Base-by-base conservation (phyloP, 2,797 vertebrate species). In the Fundulus diaphanus region DNA sequence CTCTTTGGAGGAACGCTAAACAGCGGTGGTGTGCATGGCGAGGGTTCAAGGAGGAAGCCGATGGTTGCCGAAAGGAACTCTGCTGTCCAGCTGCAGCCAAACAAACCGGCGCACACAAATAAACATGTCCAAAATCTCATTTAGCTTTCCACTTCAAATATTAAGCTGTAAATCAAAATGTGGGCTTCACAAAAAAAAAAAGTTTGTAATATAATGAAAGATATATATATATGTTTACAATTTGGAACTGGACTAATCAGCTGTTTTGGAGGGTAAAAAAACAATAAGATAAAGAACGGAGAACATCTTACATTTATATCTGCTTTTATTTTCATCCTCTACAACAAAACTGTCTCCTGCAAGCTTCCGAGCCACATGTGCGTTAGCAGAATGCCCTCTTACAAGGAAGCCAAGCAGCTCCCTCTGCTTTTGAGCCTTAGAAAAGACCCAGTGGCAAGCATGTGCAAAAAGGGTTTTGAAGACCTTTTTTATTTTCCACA, bases 391-490 rank as follows among this genome's bases (percentile, higher is more conserved):
- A 66, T 13, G 0, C n/a, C 24, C 5, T 42, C 63, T n/a, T 22
- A n/a, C 24, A 66, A n/a, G 15, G 12, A 66, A 6, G 35, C 63
- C 37, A 66, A 42, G 24, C 42, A 15, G 5, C 63, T 27, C n/a
- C 35, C 37, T 27, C 22, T n/a, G 2, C 24, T 66, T 66, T 65
- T 66, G 24, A 42, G 24, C 13, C 24, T 27, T 66, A 42, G 63
- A 66, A 66, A 66, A 42, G 13, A 15, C 12, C 22, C 24, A 40
- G 24, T n/a, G 12, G 37, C 18, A 66, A 66, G 3, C 37, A 65
- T 65, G 63, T 66, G 37, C 37, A 27, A 66, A 66, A 66, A 66
- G 63, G 63, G 35, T 66, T 66, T 42, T 27, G 61, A 63, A 24
- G 20, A 63, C 22, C 13, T 66, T 66, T 27, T n/a, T 40, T 40